phyloP scores from a whole-genome alignment of 2,888 invertebrate species.

The Endotricha flammealis region DNA sequence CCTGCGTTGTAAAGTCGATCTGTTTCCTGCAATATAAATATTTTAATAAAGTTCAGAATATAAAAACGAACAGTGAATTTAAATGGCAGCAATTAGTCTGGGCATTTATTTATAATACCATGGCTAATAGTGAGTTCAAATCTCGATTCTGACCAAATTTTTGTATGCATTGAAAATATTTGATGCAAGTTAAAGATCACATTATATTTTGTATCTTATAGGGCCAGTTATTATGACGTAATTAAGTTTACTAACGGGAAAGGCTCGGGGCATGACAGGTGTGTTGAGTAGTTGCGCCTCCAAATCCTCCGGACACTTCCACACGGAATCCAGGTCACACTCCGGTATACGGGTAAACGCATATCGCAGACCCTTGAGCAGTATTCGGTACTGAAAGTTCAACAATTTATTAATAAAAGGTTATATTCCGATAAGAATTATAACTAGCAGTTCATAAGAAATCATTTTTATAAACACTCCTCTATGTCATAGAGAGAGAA shows the following conservation, averaged over 20 bases:
- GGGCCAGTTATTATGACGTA: too few species aligned
- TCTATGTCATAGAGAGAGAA: too few species aligned
- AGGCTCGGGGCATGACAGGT: constrained; percentile 68
- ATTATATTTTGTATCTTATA: too few species aligned
- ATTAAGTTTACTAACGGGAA: constrained; percentile 62
- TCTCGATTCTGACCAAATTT: too few species aligned
- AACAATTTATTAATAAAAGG: background rate
- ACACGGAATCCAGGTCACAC: constrained; percentile 78
- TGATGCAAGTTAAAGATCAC: too few species aligned
- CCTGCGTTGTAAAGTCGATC: constrained; percentile 82
- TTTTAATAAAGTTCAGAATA: background rate
- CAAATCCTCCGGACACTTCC: constrained; percentile 64
- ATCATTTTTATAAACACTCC: too few species aligned
- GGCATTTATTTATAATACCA: too few species aligned
- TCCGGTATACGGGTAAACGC: constrained; percentile 81
- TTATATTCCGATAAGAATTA: background rate
- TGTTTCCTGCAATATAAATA: constrained; percentile 14
- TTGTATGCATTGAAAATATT: too few species aligned
- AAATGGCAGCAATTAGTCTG: too few species aligned
- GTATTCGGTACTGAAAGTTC: constrained; percentile 81
- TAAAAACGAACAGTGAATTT: too few species aligned
- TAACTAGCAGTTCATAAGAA: too few species aligned
- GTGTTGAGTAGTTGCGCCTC: constrained; percentile 21
- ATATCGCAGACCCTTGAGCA: constrained; percentile 84
- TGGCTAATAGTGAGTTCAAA: too few species aligned